phyloP scores from a whole-genome alignment of 2,797 vertebrate species.

The Netta rufina region DNA sequence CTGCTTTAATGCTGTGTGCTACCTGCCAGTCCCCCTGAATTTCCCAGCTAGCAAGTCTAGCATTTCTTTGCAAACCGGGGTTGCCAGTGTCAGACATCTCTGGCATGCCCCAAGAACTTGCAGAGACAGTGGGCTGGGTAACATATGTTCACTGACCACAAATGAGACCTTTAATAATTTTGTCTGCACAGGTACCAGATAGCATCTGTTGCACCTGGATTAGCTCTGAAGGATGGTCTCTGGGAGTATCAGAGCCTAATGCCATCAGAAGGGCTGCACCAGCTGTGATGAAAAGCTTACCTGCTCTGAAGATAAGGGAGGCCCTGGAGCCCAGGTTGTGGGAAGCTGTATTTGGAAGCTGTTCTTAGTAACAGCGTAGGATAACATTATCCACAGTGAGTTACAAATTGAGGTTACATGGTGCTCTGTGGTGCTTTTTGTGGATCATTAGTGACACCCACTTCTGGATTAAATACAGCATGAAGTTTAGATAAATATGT shows the following conservation, averaged over 20 bases:
- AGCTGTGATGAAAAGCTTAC: background rate
- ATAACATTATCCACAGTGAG: background rate
- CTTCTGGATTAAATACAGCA: background rate
- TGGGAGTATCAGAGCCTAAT: background rate
- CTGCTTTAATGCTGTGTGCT: fast-evolving
- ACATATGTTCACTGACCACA: fast-evolving
- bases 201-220: background rate
- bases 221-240: background rate
- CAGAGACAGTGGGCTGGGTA: background rate
- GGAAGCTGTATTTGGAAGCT: background rate
- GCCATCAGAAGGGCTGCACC: background rate
- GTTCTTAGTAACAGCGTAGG: background rate
- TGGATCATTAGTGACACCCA: background rate
- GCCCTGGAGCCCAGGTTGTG: background rate
- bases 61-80: fast-evolving
- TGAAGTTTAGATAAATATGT: background rate
- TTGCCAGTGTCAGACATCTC: background rate
- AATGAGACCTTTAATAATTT: background rate
- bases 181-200: fast-evolving
- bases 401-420: background rate
- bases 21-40: fast-evolving
- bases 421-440: background rate
- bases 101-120: background rate
- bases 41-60: background rate
- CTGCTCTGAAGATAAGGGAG: background rate